Conservation (phyloP, 2,888 invertebrate species). For the Ethmia dodecea region DNA sequence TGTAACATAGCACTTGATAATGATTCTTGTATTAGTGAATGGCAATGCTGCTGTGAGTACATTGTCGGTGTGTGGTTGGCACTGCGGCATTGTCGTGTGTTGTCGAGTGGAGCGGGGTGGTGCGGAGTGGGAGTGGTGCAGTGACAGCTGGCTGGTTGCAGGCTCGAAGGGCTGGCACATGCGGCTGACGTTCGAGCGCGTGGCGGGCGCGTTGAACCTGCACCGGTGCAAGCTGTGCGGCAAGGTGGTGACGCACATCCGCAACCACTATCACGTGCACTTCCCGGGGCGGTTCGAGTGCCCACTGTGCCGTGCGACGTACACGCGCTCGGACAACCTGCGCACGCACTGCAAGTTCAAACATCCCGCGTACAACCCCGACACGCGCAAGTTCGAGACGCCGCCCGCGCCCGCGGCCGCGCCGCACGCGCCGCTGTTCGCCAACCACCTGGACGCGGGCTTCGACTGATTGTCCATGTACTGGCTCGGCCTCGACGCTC, state of each 20-base stretch:
- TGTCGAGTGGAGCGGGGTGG: constrained; percentile 19
- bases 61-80: constrained; percentile 24
- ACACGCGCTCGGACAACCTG: constrained; percentile 94
- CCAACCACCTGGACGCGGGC: constrained; percentile 78
- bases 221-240: constrained; percentile 96
- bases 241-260: constrained; percentile 96
- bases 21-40: constrained; percentile 4
- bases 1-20: background rate
- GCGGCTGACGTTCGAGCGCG: constrained; percentile 95
- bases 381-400: constrained; percentile 91
- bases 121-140: constrained; percentile 21
- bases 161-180: constrained; percentile 97
- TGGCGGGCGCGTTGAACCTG: constrained; percentile 94
- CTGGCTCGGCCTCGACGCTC: constrained; percentile 67
- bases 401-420: constrained; percentile 76
- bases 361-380: constrained; percentile 91
- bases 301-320: constrained; percentile 93
- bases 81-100: constrained; percentile 32
- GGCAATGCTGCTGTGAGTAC: constrained; percentile 15
- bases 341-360: constrained; percentile 96
- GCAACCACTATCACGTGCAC: constrained; percentile 96
- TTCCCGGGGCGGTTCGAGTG: constrained; percentile 95
- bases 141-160: constrained; percentile 80
- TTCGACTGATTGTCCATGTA: constrained; percentile 69
- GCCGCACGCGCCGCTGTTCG: constrained; percentile 69